phyloP scores from a whole-genome alignment of 2,797 vertebrate species.

The Schizopygopsis pylzovi region DNA sequence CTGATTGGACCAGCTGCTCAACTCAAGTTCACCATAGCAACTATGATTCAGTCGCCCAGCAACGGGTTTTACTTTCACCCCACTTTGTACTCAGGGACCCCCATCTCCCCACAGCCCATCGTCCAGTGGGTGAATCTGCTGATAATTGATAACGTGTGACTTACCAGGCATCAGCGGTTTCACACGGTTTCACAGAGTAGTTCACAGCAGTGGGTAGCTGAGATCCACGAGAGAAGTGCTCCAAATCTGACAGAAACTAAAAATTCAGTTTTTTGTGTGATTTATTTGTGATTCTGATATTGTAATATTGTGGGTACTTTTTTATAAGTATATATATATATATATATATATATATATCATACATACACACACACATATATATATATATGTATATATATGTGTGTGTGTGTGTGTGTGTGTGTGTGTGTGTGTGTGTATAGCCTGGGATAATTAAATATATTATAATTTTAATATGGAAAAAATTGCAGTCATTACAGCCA shows the following conservation, averaged over 20 bases:
- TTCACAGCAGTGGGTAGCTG: slow-evolving; percentile 11
- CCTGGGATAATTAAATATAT: too few relatives aligned
- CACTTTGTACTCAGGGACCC: slow-evolving; percentile 59
- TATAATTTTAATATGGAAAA: too few relatives aligned
- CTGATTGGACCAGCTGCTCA: slow-evolving; percentile 84
- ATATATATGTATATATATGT: too few relatives aligned
- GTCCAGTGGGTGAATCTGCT: slow-evolving; percentile 50
- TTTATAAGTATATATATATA: not conserved
- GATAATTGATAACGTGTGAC: slow-evolving; percentile 42
- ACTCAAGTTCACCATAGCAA: slow-evolving; percentile 88
- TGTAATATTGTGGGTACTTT: not conserved
- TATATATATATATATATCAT: too few relatives aligned
- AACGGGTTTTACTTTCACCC: slow-evolving; percentile 72
- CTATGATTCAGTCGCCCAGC: slow-evolving; percentile 84
- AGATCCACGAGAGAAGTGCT: not conserved
- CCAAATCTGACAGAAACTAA: not conserved
- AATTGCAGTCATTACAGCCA: not conserved
- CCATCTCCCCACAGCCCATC: slow-evolving; percentile 49
- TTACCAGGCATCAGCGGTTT: slow-evolving; percentile 26
- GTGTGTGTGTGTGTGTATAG: too few relatives aligned
- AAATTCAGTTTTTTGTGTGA: not conserved
- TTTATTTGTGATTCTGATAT: not conserved
- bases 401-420: too few relatives aligned
- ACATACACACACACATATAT: too few relatives aligned
- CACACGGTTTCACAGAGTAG: slow-evolving; percentile 24